Evolutionary conservation across 2,113 vertebrate genomes (phyloP).

Genomic region (Caretta caretta): DNA sequence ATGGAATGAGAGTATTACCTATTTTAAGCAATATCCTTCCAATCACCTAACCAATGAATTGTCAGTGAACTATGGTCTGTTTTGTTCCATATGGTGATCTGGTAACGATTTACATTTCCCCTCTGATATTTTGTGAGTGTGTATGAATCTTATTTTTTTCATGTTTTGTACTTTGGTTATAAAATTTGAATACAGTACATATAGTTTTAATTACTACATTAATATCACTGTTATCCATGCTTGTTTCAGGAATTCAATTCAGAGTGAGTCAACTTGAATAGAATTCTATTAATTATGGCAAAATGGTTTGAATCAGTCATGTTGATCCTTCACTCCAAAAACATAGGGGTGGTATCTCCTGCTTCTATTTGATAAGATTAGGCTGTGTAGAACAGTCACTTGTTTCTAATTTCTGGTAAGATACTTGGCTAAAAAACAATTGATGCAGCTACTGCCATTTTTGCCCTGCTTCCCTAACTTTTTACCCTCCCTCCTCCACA

Average conservation of each 20-base stretch:
- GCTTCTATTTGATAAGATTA: neutral
- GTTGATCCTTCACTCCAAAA: neutral
- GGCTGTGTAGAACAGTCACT: neutral
- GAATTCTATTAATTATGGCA: neutral
- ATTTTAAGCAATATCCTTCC: constrained; percentile 12
- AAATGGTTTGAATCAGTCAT: neutral
- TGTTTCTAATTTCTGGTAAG: constrained; percentile 17
- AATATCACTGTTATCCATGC: neutral
- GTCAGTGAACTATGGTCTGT: neutral
- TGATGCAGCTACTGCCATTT: constrained; percentile 4
- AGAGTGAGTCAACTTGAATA: constrained; percentile 14
- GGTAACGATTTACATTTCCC: constrained; percentile 42
- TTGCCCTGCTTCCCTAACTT: neutral
- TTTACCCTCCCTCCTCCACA: rapidly evolving
- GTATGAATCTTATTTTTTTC: neutral
- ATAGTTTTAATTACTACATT: neutral
- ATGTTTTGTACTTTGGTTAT: constrained; percentile 23
- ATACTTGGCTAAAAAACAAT: constrained; percentile 3
- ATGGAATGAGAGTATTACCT: constrained; percentile 20
- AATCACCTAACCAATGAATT: constrained; percentile 18
- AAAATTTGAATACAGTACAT: neutral
- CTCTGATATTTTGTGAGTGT: neutral
- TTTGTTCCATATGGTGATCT: neutral
- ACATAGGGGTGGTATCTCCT: neutral
- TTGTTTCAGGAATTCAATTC: neutral